Evolutionary conservation across 2,797 vertebrate genomes (phyloP), one percentile per base, ranked within the genome.

Genomic region (Erpetoichthys calabaricus): DNA sequence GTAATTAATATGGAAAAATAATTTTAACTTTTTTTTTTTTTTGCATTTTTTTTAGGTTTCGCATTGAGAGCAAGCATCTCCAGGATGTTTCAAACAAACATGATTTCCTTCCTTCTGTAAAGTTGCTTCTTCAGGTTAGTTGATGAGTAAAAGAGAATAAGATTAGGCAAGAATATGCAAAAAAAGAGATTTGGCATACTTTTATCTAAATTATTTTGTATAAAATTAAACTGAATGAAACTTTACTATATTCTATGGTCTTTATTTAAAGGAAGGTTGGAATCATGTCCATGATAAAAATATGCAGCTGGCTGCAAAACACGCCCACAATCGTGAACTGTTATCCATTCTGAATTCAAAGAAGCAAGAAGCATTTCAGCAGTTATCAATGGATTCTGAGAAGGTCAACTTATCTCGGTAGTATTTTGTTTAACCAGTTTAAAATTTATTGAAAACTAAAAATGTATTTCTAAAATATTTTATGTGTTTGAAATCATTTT

Each of bases 241-340:
- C 25, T 25, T 25, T 25, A 25, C 25, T 25, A 25, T 25, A 1
- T 25, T 25, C 2, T 25, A 25, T 25, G 25, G 5, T 60, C 57
- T 64, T 7, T 67, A 54, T 51, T 57, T 62, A 3, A 58, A 89
- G 88, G 76, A 73, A 59, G 80, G 77, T 4, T 89, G 87, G 89
- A 65, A 75, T 52, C 79, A 81, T 3, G 77, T 85, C 5, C 77
- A 86, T 62, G 67, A 72, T 57, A 75, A 71, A 57, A 74, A 71
- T 4, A 63, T 85, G 56, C 72, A 80, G 53, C 64, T 85, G 65
- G 67, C 72, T 3, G 70, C 71, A 6, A 76, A 77, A 43, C 77
- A 76, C 7, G 59, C 60, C 9, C 74, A 70, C 64, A 64, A 74
- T 42, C 67, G 61, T 59, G 68, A 67, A 57, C 70, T 84, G 8